Percentiles rank a stretch among this genome's conserved stretches.
Evolutionary conservation across 2,113 vertebrate genomes (phyloP).

Genomic region (Gracilinanus agilis): DNA sequence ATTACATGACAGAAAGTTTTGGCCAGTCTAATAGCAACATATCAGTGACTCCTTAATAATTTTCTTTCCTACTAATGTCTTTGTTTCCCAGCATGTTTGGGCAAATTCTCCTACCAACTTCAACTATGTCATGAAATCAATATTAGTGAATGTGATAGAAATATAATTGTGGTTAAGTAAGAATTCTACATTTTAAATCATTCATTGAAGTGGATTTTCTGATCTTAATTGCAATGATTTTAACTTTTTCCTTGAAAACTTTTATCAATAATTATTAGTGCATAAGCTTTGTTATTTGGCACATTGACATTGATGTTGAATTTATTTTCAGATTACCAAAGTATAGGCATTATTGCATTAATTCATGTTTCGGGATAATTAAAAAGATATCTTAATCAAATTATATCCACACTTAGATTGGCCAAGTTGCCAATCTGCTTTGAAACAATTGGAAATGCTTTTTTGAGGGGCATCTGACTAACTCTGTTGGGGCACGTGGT

Average conservation of each 20-base stretch:
- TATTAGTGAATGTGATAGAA: background rate
- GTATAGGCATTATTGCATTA: background rate
- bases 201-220: background rate
- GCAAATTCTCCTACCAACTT: background rate
- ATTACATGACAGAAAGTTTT: background rate
- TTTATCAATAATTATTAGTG: background rate
- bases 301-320: background rate
- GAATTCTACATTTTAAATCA: background rate
- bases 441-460: background rate
- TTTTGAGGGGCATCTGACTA: background rate
- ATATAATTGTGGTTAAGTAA: background rate
- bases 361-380: background rate
- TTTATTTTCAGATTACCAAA: background rate
- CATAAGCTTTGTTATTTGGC: background rate
- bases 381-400: constrained; percentile 1
- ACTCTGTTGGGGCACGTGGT: background rate
- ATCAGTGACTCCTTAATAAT: background rate
- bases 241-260: background rate
- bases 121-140: background rate
- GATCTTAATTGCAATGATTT: background rate
- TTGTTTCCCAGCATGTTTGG: background rate
- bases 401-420: background rate
- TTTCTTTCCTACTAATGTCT: background rate
- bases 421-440: background rate
- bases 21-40: background rate